These are phyloP conservation scores for Pristiophorus japonicus DNA, from an alignment of 2,113 vertebrate genomes.

Conservation along the genomic window DNA sequence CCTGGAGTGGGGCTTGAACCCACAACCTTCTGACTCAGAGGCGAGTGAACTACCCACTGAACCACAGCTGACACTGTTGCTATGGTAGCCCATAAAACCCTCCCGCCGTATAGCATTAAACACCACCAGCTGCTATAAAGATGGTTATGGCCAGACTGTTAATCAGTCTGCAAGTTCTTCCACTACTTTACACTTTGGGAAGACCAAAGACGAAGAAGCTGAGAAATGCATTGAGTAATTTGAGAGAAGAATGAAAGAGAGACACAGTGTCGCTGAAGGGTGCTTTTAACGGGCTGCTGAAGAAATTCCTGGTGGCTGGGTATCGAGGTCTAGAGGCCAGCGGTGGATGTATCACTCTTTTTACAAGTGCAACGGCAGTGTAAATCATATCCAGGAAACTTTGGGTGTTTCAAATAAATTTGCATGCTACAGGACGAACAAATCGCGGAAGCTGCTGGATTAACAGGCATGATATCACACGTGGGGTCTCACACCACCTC, in stretches of 20 bases:
- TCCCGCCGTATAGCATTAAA: too few relatives aligned
- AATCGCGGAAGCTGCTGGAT: background rate
- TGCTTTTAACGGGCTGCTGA: background rate
- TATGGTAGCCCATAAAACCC: too few relatives aligned
- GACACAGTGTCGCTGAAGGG: background rate
- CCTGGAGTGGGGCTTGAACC: too few relatives aligned
- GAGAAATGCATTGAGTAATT: too few relatives aligned
- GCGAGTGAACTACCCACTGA: too few relatives aligned
- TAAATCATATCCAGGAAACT: background rate
- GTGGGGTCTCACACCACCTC: background rate
- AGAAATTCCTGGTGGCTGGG: background rate
- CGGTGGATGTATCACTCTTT: background rate
- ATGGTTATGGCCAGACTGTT: too few relatives aligned
- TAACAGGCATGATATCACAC: background rate
- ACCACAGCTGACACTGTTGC: too few relatives aligned
- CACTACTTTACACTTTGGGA: too few relatives aligned
- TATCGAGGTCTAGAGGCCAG: background rate
- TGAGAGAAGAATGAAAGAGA: background rate
- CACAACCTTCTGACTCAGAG: too few relatives aligned
- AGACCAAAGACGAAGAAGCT: too few relatives aligned
- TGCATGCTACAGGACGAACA: background rate
- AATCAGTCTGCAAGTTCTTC: too few relatives aligned
- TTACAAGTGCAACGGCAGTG: background rate
- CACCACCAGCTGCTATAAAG: too few relatives aligned
- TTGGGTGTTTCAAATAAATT: background rate